These are phyloP conservation scores for Porites evermanni DNA, from an alignment of 92 coral and sea anemone species.

Conservation along the genomic window DNA sequence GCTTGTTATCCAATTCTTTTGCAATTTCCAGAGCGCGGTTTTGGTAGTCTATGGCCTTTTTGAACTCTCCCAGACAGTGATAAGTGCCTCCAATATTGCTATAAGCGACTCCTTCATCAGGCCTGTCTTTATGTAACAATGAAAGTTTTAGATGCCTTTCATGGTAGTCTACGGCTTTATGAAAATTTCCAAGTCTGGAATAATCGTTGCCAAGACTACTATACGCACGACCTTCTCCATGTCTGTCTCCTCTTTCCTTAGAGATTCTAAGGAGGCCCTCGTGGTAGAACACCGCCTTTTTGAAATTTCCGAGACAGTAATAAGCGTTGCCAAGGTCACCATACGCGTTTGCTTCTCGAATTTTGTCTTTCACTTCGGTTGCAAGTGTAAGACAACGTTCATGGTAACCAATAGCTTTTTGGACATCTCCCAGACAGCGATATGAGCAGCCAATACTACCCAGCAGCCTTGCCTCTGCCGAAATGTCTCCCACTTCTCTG, in stretches of 20 bases:
- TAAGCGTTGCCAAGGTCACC: slow-evolving; percentile 1
- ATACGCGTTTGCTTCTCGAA: background rate
- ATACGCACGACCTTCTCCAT: background rate
- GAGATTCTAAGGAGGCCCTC: background rate
- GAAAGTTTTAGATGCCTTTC: background rate
- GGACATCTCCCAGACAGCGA: background rate
- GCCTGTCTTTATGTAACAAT: background rate
- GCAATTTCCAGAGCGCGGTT: background rate
- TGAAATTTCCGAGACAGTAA: background rate
- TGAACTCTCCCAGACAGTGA: background rate
- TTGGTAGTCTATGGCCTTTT: background rate
- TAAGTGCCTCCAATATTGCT: background rate
- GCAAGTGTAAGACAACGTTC: background rate
- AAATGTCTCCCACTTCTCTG: slow-evolving; percentile 27
- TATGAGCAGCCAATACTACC: background rate
- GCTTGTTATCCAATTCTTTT: background rate
- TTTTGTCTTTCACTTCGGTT: background rate
- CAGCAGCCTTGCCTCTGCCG: slow-evolving; percentile 31
- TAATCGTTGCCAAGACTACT: background rate
- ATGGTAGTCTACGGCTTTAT: background rate
- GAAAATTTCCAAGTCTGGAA: background rate
- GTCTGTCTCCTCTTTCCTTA: background rate
- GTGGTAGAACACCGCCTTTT: slow-evolving; percentile 2
- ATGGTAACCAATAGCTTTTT: slow-evolving; percentile 5
- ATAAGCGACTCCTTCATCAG: background rate